Percentiles rank a stretch among this genome's conserved stretches.
Evolutionary conservation across 2,113 vertebrate genomes (phyloP).

Genomic region (Gallinago paraguaiae): DNA sequence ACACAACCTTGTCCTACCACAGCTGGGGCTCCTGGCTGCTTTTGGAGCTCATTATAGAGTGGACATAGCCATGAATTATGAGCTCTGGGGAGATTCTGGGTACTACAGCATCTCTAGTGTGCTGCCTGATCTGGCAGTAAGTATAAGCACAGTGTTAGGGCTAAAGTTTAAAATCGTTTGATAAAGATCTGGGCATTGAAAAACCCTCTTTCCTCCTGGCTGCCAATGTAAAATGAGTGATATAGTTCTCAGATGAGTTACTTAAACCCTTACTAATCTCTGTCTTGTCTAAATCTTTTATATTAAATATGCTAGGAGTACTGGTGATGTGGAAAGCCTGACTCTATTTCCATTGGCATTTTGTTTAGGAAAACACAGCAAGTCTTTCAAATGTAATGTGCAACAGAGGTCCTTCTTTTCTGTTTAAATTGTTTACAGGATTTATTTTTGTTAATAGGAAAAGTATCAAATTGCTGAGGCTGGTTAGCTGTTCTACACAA

Average conservation of each 20-base stretch:
- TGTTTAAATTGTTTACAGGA: neutral
- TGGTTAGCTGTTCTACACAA: neutral
- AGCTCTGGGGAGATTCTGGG: neutral
- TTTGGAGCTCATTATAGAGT: neutral
- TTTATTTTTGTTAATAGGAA: neutral
- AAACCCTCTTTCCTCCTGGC: neutral
- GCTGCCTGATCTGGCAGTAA: neutral
- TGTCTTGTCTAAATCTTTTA: neutral
- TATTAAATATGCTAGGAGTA: neutral
- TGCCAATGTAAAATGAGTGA: neutral
- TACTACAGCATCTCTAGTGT: accelerated
- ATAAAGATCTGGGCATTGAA: neutral
- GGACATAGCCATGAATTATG: neutral
- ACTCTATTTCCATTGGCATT: neutral
- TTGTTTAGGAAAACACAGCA: neutral
- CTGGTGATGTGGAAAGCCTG: neutral
- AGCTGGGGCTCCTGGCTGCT: neutral
- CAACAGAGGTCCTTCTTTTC: neutral
- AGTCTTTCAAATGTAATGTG: neutral
- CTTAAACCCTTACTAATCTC: neutral
- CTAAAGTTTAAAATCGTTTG: neutral
- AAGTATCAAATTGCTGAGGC: neutral
- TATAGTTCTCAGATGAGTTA: neutral
- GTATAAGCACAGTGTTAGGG: neutral
- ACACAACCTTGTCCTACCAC: too few relatives aligned